A percentile compares a stretch with the other conserved stretches of the same genome.
phyloP scores from a whole-genome alignment of 2,113 vertebrate species.

The Lepus americanus region DNA sequence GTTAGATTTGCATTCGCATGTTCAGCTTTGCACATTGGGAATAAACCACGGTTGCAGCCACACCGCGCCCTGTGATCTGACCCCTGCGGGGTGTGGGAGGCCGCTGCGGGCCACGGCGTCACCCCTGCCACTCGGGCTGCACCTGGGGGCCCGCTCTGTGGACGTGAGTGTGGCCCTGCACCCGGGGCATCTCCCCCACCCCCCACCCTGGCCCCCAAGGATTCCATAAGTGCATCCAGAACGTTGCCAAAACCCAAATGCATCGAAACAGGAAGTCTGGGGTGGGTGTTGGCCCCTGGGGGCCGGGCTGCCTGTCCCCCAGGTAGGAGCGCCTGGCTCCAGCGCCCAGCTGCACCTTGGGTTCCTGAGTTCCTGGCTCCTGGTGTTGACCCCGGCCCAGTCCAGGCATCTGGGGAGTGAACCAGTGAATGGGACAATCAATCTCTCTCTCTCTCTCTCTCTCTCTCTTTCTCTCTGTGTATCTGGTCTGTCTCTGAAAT shows the following conservation, averaged over 20 bases:
- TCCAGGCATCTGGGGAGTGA: too few species aligned
- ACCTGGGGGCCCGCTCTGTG: neutral
- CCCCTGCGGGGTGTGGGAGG: neutral
- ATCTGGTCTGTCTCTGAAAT: too few species aligned
- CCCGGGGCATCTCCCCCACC: neutral
- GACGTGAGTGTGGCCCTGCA: accelerated
- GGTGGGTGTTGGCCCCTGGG: too few species aligned
- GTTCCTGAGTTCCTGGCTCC: too few species aligned
- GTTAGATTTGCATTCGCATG: neutral
- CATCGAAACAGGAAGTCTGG: neutral
- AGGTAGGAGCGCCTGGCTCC: too few species aligned
- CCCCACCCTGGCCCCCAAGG: neutral
- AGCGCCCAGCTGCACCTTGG: too few species aligned
- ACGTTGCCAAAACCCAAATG: neutral
- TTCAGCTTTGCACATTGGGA: slow-evolving; percentile 69
- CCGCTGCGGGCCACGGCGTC: neutral
- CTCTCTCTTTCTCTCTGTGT: too few species aligned
- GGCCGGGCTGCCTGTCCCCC: too few species aligned
- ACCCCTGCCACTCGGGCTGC: neutral
- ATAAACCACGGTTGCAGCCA: slow-evolving; percentile 72
- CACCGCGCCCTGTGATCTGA: neutral
- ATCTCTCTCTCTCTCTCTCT: too few species aligned
- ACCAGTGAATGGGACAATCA: too few species aligned
- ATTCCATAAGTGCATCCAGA: neutral
- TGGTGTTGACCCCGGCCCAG: too few species aligned